Base-by-base conservation (phyloP, 2,797 vertebrate genomes). In the Micropoecilia bifurca region DNA sequence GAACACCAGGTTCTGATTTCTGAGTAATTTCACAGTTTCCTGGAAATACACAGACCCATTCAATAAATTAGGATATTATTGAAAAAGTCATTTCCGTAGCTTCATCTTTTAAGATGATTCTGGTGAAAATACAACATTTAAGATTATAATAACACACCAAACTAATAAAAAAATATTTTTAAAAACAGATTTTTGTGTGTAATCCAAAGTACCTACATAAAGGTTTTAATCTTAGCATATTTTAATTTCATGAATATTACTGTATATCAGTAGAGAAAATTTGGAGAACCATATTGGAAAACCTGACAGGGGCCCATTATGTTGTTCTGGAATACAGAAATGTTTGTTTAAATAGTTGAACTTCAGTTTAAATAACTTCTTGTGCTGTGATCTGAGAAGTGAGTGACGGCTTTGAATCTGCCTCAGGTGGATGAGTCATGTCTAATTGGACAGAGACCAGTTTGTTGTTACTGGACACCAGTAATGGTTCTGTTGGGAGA, bases 391-490 rank as follows among this genome's bases (percentile, higher is more conserved):
- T 78, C 3, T 36, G 16, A n/a, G 10, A 74, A 4, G 30, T 75
- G 69, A 75, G 55, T 61, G 71, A 4, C 63, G 41, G 63, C 47
- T 85, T 73, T 73, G 59, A 80, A 78, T 78, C 36, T 28, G n/a
- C 33, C n/a, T 43, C 73, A 30, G 46, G 39, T 73, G 69, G 57
- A 30, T n/a, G 16, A 63, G 43, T 82, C 46, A 6, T 72, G 77
- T 80, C 76, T 75, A 45, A 83, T 6, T 59, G 2, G 63, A 71
- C 36, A 3, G 0, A 8, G 53, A 87, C 87, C 79, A 77, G 77
- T 91, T 10, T 76, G 73, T 74, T 66, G 83, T 76, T 73, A 41
- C 75, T 46, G 69, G 80, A 85, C 71, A 69, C 48, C 55, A 66
- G 41, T 81, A 50, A 85, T 84, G 75, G 68, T 53, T 55, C 7